Evolutionary conservation across 2,888 invertebrate genomes (phyloP), one percentile per base, ranked within the genome.

Genomic region (Mythimna pallens): DNA sequence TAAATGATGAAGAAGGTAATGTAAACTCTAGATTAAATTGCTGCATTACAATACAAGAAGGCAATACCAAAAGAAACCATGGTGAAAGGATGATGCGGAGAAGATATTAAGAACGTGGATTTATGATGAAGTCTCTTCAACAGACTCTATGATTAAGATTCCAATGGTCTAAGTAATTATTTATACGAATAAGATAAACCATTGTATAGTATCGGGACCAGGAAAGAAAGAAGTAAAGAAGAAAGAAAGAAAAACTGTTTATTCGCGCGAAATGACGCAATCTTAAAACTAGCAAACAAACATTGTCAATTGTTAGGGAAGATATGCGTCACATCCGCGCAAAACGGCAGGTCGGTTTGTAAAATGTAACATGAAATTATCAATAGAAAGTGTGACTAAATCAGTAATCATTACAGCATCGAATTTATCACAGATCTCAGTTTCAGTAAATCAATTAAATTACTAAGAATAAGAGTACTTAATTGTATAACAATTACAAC

Each of bases 401-500:
- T 59, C 1, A 40, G 22, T 57, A 55, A 58, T 1, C 12, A 55
- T 78, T 70, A 70, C 61, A 50, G 12, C 59, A 78, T 61, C 54
- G 10, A 22, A 43, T 58, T 65, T 67, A 36, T 47, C 3, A 36
- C 47, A 30, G 61, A 43, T 61, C 25, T 47, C 22, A 54, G 54
- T 69, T 78, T 61, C 1, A 50, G 40, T 61, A 12, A 74, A 78
- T 78, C 47, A 40, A 78, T 78, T 74, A 61, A 30, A 43, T 50
- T 58, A 12, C 25, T n/a, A 8, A n/a, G n/a, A 76, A 50, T 65
- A 57, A 40, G 3, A 25, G 54, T 47, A 50, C 7, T 58, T 12
- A n/a, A 17, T n/a, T 58, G 22, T 34, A 58, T 22, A 47, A 14
- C 20, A 36, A 62, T 14, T 14, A 20, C 40, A 61, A 43, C 17